Evolutionary conservation across 1,140 invertebrate genomes (phyloP).

Genomic region (Probaryconus sp.): DNA sequence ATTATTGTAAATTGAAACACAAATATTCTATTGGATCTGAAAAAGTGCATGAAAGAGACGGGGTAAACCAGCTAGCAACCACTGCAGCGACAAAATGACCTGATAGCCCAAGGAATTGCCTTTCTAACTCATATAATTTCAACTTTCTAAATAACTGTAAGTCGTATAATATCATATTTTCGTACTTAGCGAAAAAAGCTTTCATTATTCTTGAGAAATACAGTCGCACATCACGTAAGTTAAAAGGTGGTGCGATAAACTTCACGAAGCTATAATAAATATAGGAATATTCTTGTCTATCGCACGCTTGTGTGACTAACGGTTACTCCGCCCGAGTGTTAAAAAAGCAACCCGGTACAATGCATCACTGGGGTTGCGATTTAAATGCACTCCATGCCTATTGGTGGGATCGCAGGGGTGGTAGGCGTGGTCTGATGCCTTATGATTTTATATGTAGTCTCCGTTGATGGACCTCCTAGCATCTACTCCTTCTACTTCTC

Average conservation of each 20-base stretch:
- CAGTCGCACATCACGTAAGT: constrained; percentile 23
- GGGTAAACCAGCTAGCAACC: too few relatives aligned
- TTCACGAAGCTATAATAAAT: constrained; percentile 6
- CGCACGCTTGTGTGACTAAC: constrained; percentile 35
- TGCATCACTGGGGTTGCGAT: constrained; percentile 74
- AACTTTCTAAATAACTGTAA: too few relatives aligned
- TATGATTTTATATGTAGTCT: constrained; percentile 76
- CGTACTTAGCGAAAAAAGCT: constrained; percentile 48
- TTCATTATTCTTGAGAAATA: constrained; percentile 21
- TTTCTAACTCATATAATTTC: too few relatives aligned
- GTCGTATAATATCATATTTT: constrained; percentile 50
- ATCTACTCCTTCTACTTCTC: constrained; percentile 3
- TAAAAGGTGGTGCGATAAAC: constrained; percentile 29
- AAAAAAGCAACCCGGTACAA: constrained; percentile 67
- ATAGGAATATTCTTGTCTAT: constrained; percentile 38
- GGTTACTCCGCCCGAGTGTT: constrained; percentile 69
- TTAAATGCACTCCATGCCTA: constrained; percentile 74
- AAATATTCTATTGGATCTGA: too few relatives aligned
- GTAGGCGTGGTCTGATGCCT: constrained; percentile 73
- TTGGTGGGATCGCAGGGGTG: constrained; percentile 72
- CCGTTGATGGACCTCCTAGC: constrained; percentile 53
- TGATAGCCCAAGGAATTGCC: too few relatives aligned
- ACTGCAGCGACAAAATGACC: too few relatives aligned
- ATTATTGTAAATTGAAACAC: too few relatives aligned
- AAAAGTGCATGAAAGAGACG: too few relatives aligned